phyloP scores from a whole-genome alignment of 2,113 vertebrate genomes.

The Ardeotis arabs region DNA sequence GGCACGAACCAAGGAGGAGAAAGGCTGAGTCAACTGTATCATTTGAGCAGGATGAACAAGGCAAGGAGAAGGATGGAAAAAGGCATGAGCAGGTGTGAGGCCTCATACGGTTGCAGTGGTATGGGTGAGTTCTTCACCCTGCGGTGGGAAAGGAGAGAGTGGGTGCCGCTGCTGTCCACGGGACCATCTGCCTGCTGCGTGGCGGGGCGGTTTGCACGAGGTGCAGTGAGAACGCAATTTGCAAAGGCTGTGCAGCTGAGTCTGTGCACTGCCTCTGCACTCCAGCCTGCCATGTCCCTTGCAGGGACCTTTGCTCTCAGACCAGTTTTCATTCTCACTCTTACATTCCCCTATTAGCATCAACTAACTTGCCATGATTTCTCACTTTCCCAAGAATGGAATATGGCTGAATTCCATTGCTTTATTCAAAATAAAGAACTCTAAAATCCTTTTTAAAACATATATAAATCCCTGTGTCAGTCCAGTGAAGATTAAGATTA shows the following conservation, averaged over 20 bases:
- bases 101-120: not conserved
- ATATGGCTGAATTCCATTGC: not conserved
- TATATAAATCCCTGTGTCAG: not conserved
- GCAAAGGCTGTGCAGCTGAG: not conserved
- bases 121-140: not conserved
- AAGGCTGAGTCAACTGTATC: not conserved
- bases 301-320: not conserved
- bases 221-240: not conserved
- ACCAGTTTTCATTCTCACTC: not conserved
- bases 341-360: not conserved
- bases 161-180: fast-evolving
- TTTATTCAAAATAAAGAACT: not conserved
- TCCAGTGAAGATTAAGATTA: not conserved
- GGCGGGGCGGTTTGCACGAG: fast-evolving
- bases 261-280: not conserved
- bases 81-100: not conserved
- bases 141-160: not conserved
- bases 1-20: not conserved
- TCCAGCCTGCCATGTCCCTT: not conserved
- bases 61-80: not conserved
- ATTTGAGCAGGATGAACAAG: not conserved
- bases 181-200: not conserved
- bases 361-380: not conserved
- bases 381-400: not conserved
- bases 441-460: not conserved